Evolutionary conservation across 2,797 vertebrate genomes (phyloP).

Genomic region (Fistularia commersonii): DNA sequence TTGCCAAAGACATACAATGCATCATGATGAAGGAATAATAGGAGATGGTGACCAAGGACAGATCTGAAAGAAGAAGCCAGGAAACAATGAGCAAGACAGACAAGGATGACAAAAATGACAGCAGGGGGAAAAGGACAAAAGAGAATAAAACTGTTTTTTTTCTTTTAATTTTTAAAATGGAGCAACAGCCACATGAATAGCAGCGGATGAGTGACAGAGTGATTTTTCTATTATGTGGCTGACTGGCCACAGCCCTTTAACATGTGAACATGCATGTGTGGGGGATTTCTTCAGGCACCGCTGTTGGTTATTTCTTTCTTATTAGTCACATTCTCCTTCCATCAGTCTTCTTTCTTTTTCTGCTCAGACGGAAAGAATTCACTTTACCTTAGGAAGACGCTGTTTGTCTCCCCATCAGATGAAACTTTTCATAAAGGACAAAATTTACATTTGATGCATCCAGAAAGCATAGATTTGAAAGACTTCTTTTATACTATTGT

Average conservation of each 20-base stretch:
- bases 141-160: slow-evolving; percentile 42
- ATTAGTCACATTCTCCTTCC: slow-evolving; percentile 51
- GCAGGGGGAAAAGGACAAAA: slow-evolving; percentile 50
- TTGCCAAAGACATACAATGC: slow-evolving; percentile 53
- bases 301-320: slow-evolving; percentile 60
- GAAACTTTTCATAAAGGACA: slow-evolving; percentile 20
- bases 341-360: slow-evolving; percentile 15
- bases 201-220: slow-evolving; percentile 72
- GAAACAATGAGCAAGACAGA: slow-evolving; percentile 51
- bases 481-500: slow-evolving; percentile 5
- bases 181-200: slow-evolving; percentile 44
- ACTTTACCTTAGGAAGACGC: slow-evolving; percentile 30
- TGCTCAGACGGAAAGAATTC: slow-evolving; percentile 25
- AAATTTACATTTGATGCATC: slow-evolving; percentile 12
- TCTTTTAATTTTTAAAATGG: slow-evolving; percentile 52
- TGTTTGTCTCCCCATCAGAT: background rate
- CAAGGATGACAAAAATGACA: slow-evolving; percentile 51
- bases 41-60: slow-evolving; percentile 58
- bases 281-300: slow-evolving; percentile 49
- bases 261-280: slow-evolving; percentile 67
- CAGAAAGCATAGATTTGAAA: slow-evolving; percentile 11
- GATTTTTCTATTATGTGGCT: slow-evolving; percentile 81
- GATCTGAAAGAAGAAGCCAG: slow-evolving; percentile 51
- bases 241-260: slow-evolving; percentile 79
- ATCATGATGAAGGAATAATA: slow-evolving; percentile 58